These are phyloP conservation scores for Drosophila saltans DNA, from an alignment of 1,140 invertebrate species.

Conservation along the genomic window DNA sequence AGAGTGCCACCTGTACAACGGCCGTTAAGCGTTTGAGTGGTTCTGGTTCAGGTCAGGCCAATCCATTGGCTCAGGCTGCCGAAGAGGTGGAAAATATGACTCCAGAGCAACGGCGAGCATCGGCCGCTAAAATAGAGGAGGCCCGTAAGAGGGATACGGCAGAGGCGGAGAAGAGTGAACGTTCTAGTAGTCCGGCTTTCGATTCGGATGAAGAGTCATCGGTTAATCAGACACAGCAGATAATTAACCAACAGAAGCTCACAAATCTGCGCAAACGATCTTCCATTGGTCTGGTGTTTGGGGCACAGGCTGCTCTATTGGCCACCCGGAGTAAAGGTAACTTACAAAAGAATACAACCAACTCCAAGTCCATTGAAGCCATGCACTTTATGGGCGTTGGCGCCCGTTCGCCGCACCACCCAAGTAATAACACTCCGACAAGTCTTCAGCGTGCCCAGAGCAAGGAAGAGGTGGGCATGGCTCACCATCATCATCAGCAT, in stretches of 20 bases:
- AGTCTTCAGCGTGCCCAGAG: slow-evolving; percentile 71
- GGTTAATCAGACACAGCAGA: slow-evolving; percentile 76
- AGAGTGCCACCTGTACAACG: slow-evolving; percentile 46
- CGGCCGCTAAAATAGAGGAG: slow-evolving; percentile 82
- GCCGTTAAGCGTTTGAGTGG: slow-evolving; percentile 65
- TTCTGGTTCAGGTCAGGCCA: slow-evolving; percentile 60
- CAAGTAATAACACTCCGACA: slow-evolving; percentile 18
- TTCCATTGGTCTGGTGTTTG: slow-evolving; percentile 79
- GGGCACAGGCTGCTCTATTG: slow-evolving; percentile 76
- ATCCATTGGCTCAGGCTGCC: slow-evolving; percentile 66
- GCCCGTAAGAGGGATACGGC: slow-evolving; percentile 83
- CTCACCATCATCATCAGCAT: slow-evolving; percentile 44
- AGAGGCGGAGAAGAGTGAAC: slow-evolving; percentile 90
- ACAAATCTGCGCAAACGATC: slow-evolving; percentile 76
- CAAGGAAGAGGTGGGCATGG: slow-evolving; percentile 77
- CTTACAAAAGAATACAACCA: slow-evolving; percentile 70
- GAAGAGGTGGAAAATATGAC: slow-evolving; percentile 66
- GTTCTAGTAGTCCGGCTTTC: slow-evolving; percentile 97
- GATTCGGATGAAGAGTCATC: slow-evolving; percentile 96
- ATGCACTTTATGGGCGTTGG: slow-evolving; percentile 67
- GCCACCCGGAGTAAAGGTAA: slow-evolving; percentile 83
- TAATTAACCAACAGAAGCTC: slow-evolving; percentile 74
- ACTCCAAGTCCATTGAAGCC: slow-evolving; percentile 79
- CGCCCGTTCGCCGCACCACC: slow-evolving; percentile 54
- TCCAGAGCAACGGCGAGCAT: slow-evolving; percentile 63